A percentile compares a stretch with the other conserved stretches of the same genome.
phyloP scores from a whole-genome alignment of 1,140 invertebrate species.

The Megathymus violae region DNA sequence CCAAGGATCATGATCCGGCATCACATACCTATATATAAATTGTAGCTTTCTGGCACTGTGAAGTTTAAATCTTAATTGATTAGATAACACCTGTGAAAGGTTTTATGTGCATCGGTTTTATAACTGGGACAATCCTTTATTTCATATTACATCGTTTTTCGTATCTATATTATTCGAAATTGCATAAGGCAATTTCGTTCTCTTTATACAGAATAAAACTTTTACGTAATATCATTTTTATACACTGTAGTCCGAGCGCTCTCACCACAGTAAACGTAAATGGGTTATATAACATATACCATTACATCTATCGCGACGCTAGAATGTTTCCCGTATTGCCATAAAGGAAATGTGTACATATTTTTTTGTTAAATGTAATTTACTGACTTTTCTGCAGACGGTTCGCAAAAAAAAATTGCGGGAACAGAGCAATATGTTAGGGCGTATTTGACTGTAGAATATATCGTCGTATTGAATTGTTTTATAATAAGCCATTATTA shows the following conservation, averaged over 20 bases:
- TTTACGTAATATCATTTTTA: not conserved
- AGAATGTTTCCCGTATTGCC: constrained; percentile 4
- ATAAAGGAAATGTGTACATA: not conserved
- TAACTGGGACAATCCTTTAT: too few species aligned
- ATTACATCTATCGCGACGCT: not conserved
- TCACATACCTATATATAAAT: too few species aligned
- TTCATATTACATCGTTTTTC: too few species aligned
- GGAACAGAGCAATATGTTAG: constrained; percentile 13
- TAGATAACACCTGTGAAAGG: not conserved
- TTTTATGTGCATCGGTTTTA: not conserved
- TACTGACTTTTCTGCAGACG: constrained; percentile 16
- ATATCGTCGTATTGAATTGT: not conserved
- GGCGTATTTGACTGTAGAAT: not conserved
- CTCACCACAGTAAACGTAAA: not conserved
- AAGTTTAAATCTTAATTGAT: too few species aligned
- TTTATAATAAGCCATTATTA: not conserved
- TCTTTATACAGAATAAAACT: constrained; percentile 1
- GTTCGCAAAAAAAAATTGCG: constrained; percentile 14
- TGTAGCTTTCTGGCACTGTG: too few species aligned
- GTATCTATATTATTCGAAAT: constrained; percentile 1
- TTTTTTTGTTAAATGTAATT: constrained; percentile 17
- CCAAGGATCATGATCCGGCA: too few species aligned
- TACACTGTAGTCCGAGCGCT: not conserved
- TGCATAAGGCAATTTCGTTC: constrained; percentile 5
- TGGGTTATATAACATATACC: not conserved